phyloP scores from a whole-genome alignment of 2,113 vertebrate genomes.

The Callipepla californica region DNA sequence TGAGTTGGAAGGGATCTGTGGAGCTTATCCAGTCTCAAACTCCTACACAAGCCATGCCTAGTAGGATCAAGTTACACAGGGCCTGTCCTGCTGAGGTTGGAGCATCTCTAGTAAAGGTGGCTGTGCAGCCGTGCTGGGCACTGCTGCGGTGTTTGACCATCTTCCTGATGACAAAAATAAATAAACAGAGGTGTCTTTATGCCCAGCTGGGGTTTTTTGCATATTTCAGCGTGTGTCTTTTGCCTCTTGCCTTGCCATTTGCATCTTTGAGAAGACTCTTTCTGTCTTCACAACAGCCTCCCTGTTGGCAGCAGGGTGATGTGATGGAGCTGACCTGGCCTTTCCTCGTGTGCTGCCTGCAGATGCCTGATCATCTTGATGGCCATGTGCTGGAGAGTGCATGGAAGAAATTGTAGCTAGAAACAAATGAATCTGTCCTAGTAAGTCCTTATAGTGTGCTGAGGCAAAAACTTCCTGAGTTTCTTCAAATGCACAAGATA shows the following conservation, averaged over 20 bases:
- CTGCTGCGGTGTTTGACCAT: background rate
- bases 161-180: background rate
- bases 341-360: background rate
- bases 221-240: background rate
- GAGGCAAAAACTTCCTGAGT: background rate
- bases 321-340: fast-evolving
- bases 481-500: background rate
- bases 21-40: background rate
- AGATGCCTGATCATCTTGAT: background rate
- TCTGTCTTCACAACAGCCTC: background rate
- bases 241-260: background rate
- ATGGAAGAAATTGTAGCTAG: background rate
- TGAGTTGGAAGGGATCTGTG: background rate
- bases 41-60: background rate
- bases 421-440: background rate
- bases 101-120: background rate
- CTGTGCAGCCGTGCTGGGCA: background rate
- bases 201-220: background rate
- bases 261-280: background rate
- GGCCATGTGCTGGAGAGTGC: background rate
- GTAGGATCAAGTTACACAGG: background rate
- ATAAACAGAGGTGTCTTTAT: background rate
- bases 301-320: background rate
- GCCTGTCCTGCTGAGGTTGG: background rate
- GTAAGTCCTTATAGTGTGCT: background rate